Evolutionary conservation across 2,888 invertebrate genomes (phyloP).

Genomic region (Acrocyrtus sp.): DNA sequence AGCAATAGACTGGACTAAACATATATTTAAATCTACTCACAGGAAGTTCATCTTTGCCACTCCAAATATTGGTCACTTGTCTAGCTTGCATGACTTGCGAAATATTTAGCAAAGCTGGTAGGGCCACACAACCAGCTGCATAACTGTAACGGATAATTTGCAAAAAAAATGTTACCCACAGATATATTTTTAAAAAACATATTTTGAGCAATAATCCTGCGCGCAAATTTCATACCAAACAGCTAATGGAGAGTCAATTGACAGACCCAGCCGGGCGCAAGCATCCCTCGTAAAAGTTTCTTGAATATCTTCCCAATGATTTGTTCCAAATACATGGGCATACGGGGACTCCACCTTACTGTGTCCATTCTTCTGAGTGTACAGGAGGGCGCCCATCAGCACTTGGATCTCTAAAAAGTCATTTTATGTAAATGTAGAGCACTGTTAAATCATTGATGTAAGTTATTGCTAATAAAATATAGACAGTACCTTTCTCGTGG

Average conservation of each 20-base stretch:
- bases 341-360: constrained; percentile 78
- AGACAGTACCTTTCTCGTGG: constrained; percentile 76
- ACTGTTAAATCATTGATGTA: neutral
- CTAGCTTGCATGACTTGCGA: constrained; percentile 90
- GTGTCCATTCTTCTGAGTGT: constrained; percentile 78
- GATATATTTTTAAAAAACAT: too few relatives aligned
- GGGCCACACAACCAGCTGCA: constrained; percentile 90
- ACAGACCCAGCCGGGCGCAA: constrained; percentile 88
- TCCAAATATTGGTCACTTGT: constrained; percentile 94
- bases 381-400: constrained; percentile 86
- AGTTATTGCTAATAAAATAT: neutral
- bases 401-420: constrained; percentile 77
- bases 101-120: constrained; percentile 94
- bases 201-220: too few relatives aligned
- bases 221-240: constrained; percentile 82
- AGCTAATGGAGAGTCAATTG: constrained; percentile 88
- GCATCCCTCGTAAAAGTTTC: constrained; percentile 94
- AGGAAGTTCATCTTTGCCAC: constrained; percentile 94
- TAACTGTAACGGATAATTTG: constrained; percentile 71
- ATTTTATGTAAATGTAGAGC: constrained; percentile 10
- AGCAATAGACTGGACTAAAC: neutral
- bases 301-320: constrained; percentile 85
- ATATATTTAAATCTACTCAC: constrained; percentile 70
- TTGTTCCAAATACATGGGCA: constrained; percentile 77
- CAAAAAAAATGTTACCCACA: too few relatives aligned